These are phyloP conservation scores for Cyanoderma ruficeps DNA, from an alignment of 2,113 vertebrate genomes.

Conservation along the genomic window DNA sequence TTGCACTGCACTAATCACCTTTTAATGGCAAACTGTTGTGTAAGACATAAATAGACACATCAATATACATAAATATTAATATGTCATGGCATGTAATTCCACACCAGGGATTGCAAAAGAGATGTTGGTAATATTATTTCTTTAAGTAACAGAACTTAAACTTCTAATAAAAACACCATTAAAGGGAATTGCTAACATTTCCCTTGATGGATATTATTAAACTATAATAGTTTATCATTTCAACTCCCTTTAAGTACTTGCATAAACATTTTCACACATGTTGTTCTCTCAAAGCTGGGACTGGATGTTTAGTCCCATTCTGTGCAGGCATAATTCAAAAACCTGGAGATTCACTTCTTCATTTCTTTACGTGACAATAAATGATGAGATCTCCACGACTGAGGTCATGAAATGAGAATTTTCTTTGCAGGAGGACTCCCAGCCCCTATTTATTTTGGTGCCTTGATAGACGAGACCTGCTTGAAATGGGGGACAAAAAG, in stretches of 20 bases:
- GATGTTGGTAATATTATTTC: neutral
- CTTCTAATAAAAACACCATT: neutral
- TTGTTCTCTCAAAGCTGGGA: neutral
- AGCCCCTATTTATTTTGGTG: constrained; percentile 93
- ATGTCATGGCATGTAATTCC: neutral
- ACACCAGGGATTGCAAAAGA: neutral
- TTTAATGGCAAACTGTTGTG: neutral
- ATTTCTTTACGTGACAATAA: neutral
- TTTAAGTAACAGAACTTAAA: neutral
- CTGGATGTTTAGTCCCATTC: neutral
- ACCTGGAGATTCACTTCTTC: constrained; percentile 50
- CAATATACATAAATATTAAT: neutral
- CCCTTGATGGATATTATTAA: neutral
- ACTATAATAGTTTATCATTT: neutral
- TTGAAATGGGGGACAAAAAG: constrained; percentile 89
- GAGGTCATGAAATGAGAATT: neutral
- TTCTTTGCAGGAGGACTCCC: constrained; percentile 91
- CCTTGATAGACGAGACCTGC: constrained; percentile 89
- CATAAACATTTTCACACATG: neutral
- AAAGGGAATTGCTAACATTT: neutral
- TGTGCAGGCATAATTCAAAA: neutral
- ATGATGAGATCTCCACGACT: neutral
- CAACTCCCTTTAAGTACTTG: neutral
- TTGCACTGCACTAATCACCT: neutral
- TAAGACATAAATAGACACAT: neutral